These are phyloP conservation scores for Lepidocyrtoides sp. DNA, from an alignment of 2,888 invertebrate species.

Conservation along the genomic window DNA sequence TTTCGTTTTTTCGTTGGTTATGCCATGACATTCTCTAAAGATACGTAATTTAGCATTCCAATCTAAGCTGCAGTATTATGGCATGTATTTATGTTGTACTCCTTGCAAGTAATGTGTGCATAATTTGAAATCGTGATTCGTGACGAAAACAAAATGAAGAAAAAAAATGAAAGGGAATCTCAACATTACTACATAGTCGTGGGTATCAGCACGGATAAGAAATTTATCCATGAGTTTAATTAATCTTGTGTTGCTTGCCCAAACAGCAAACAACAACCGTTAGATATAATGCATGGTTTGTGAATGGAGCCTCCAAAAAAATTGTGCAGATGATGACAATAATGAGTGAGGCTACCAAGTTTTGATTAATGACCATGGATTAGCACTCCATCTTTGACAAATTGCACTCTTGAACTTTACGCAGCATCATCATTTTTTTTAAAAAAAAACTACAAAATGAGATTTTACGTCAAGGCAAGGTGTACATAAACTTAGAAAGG, in stretches of 20 bases:
- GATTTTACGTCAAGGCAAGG: slow-evolving; percentile 24
- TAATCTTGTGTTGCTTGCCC: slow-evolving; percentile 29
- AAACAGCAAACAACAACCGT: not conserved
- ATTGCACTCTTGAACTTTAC: slow-evolving; percentile 65
- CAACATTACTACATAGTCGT: slow-evolving; percentile 9
- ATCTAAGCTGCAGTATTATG: slow-evolving; percentile 8
- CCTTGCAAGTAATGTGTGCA: slow-evolving; percentile 23
- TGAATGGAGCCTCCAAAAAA: not conserved
- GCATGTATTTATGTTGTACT: not conserved
- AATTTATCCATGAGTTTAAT: slow-evolving; percentile 63
- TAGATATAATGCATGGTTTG: not conserved
- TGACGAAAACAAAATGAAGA: slow-evolving; percentile 62
- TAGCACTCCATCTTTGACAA: slow-evolving; percentile 69
- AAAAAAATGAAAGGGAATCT: slow-evolving; percentile 67
- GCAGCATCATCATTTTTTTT: not conserved
- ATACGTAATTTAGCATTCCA: not conserved
- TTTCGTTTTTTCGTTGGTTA: slow-evolving; percentile 19
- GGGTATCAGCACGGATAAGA: slow-evolving; percentile 26
- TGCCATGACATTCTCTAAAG: slow-evolving; percentile 1
- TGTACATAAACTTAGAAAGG: not conserved
- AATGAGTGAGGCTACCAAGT: slow-evolving; percentile 25
- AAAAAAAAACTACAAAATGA: no score
- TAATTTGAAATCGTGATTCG: slow-evolving; percentile 51
- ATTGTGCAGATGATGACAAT: not conserved
- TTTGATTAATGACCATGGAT: slow-evolving; percentile 68